phyloP scores from a whole-genome alignment of 2,888 invertebrate genomes.

The Tenodera sinensis region DNA sequence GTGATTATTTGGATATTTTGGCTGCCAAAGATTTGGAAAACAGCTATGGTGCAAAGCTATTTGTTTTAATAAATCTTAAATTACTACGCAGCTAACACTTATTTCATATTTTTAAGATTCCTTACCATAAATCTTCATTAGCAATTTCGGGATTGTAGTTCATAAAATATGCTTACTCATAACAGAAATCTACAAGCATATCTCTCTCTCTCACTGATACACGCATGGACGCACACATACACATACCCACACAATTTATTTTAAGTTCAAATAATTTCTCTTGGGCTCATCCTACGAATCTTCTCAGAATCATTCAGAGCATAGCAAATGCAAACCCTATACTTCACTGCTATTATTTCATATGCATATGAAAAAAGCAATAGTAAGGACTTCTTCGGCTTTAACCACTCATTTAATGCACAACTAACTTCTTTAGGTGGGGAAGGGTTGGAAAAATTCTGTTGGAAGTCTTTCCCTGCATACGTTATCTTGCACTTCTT shows the following conservation, averaged over 20 bases:
- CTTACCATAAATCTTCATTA: neutral
- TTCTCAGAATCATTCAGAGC: neutral
- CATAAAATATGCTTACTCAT: neutral
- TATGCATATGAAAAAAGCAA: neutral
- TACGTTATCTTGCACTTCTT: neutral
- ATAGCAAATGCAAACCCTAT: neutral
- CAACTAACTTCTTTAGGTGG: neutral
- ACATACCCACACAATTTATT: neutral
- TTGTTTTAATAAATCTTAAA: neutral
- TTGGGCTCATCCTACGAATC: neutral
- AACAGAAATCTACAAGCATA: neutral
- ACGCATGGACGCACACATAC: neutral
- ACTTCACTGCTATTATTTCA: neutral
- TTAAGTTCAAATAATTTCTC: neutral
- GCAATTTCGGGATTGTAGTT: neutral
- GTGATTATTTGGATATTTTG: neutral
- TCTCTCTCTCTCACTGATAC: neutral
- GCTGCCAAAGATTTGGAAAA: neutral
- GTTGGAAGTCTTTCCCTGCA: neutral
- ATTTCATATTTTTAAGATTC: neutral
- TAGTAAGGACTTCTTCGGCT: neutral
- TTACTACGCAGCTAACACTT: neutral
- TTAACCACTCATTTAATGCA: conserved; percentile 5
- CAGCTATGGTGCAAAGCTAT: conserved; percentile 12
- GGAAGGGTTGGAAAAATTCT: neutral